Percentiles rank a stretch among this genome's conserved stretches.
Evolutionary conservation across 2,888 invertebrate species (phyloP).

Genomic region (Dynastes tityus): DNA sequence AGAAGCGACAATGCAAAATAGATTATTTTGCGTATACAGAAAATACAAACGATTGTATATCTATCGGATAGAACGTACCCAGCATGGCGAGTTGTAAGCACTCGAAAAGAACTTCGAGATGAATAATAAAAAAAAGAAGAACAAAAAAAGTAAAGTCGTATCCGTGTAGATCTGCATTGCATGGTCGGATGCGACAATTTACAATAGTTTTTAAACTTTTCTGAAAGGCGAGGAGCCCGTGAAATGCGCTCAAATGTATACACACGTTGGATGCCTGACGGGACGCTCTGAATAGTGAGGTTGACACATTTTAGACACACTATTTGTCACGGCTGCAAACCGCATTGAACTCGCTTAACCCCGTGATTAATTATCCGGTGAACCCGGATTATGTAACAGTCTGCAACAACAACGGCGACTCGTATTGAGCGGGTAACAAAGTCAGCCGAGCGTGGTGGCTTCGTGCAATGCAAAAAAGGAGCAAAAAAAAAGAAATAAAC

Average conservation of each 20-base stretch:
- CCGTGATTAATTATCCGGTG: constrained; percentile 66
- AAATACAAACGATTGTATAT: background rate
- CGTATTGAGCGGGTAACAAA: background rate
- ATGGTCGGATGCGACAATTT: constrained; percentile 61
- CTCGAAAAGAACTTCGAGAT: constrained; percentile 60
- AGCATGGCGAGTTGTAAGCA: background rate
- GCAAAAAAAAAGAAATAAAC: constrained; percentile 61
- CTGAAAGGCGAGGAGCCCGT: constrained; percentile 59
- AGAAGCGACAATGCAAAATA: constrained; percentile 57
- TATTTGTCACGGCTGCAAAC: constrained; percentile 67
- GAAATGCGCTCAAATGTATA: constrained; percentile 56
- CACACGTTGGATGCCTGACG: background rate
- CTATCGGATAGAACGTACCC: background rate
- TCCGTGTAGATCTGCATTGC: constrained; percentile 56
- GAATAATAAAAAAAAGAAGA: constrained; percentile 58
- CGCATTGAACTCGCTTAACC: constrained; percentile 62
- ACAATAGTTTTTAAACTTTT: constrained; percentile 65
- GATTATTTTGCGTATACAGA: background rate
- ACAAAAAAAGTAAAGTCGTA: constrained; percentile 1
- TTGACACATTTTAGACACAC: constrained; percentile 67
- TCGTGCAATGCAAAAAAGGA: no score
- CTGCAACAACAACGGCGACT: constrained; percentile 54
- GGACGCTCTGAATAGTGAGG: constrained; percentile 61
- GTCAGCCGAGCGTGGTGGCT: constrained; percentile 60
- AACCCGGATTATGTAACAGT: constrained; percentile 65